Percentiles rank a stretch among this genome's conserved stretches.
phyloP scores from a whole-genome alignment of 2,113 vertebrate genomes.

The Sceloporus undulatus region DNA sequence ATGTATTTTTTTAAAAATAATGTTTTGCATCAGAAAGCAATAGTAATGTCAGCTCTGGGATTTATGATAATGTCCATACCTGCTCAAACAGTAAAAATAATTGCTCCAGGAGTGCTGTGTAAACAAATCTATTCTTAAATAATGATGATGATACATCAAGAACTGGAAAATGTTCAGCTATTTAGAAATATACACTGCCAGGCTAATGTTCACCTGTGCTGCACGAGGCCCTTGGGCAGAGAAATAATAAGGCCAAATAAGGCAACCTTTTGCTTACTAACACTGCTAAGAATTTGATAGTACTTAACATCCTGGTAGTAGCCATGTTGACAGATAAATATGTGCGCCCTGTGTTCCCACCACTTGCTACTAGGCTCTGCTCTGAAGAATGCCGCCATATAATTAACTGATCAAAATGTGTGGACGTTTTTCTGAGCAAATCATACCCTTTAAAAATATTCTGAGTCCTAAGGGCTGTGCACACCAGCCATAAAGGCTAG shows the following conservation, averaged over 20 bases:
- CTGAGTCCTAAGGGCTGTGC: too few relatives aligned
- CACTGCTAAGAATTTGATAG: not conserved
- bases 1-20: slow-evolving; percentile 34
- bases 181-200: slow-evolving; percentile 43
- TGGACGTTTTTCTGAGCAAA: too few relatives aligned
- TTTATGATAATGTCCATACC: slow-evolving; percentile 46
- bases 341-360: not conserved
- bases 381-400: too few relatives aligned
- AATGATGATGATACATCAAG: slow-evolving; percentile 67
- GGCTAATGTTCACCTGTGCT: slow-evolving; percentile 12
- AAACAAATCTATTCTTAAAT: slow-evolving; percentile 66
- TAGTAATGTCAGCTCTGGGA: slow-evolving; percentile 47
- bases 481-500: too few relatives aligned
- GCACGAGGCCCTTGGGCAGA: slow-evolving; percentile 30
- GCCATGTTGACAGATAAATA: not conserved
- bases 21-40: not conserved
- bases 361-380: too few relatives aligned
- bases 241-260: not conserved
- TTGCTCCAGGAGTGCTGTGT: slow-evolving; percentile 57
- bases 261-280: not conserved
- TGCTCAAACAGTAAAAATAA: slow-evolving; percentile 58
- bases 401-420: too few relatives aligned
- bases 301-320: not conserved
- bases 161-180: slow-evolving; percentile 45
- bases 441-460: too few relatives aligned